phyloP scores from a whole-genome alignment of 2,888 invertebrate genomes.

The Glyphotaelius pellucidus region DNA sequence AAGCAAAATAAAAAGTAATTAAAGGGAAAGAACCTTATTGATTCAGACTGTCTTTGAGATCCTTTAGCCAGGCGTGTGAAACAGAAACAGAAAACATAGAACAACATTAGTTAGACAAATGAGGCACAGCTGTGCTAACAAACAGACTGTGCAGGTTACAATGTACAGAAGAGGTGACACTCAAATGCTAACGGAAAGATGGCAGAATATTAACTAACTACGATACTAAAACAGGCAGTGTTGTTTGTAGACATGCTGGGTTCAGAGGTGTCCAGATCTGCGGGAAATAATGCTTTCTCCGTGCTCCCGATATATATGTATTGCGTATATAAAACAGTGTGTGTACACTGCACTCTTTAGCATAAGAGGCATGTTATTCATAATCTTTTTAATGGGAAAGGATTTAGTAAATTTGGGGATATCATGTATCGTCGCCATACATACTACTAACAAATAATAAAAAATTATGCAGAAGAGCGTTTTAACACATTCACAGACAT shows the following conservation, averaged over 20 bases:
- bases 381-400: background rate
- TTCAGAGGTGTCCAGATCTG: background rate
- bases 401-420: background rate
- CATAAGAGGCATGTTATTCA: too few species aligned
- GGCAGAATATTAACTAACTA: background rate
- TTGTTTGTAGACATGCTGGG: background rate
- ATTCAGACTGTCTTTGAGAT: constrained; percentile 65
- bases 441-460: background rate
- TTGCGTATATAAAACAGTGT: too few species aligned
- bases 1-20: constrained; percentile 40
- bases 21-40: constrained; percentile 62
- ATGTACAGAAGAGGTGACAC: background rate
- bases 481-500: background rate
- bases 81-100: constrained; percentile 59
- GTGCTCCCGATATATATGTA: background rate
- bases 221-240: background rate
- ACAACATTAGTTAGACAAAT: constrained; percentile 54
- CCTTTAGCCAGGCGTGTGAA: constrained; percentile 61
- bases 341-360: too few species aligned
- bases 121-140: constrained; percentile 41
- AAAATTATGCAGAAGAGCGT: background rate
- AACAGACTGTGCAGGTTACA: constrained; percentile 17
- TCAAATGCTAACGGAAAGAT: background rate
- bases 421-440: background rate
- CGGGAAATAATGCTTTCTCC: background rate